A percentile compares a stretch with the other conserved stretches of the same genome.
These are phyloP conservation scores for Scelioninae gen. 2 DNA, from an alignment of 2,888 invertebrate genomes.

Conservation along the genomic window DNA sequence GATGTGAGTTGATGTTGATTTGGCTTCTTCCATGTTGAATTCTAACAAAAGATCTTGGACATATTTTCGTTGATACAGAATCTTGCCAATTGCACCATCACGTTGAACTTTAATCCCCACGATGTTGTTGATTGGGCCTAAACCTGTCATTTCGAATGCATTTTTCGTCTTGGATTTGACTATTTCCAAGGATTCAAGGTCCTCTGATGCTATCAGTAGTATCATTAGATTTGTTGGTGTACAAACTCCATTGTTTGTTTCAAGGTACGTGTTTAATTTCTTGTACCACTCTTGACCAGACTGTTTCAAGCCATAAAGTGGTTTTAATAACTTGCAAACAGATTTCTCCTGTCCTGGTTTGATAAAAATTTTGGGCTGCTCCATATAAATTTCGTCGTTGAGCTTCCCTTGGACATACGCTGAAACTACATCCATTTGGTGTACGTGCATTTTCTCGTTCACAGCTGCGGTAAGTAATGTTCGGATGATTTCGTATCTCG, in stretches of 20 bases:
- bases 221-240: slow-evolving; percentile 50
- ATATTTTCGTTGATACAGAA: slow-evolving; percentile 44
- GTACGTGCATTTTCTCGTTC: slow-evolving; percentile 59
- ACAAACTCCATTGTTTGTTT: not conserved
- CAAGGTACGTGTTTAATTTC: slow-evolving; percentile 29
- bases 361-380: slow-evolving; percentile 56
- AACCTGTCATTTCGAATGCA: slow-evolving; percentile 54
- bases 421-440: slow-evolving; percentile 61
- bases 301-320: slow-evolving; percentile 60
- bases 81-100: slow-evolving; percentile 49
- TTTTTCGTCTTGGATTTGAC: slow-evolving; percentile 48
- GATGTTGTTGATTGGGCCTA: slow-evolving; percentile 51
- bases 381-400: slow-evolving; percentile 56
- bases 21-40: slow-evolving; percentile 55
- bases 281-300: slow-evolving; percentile 54
- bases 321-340: slow-evolving; percentile 57
- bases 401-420: slow-evolving; percentile 60
- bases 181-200: slow-evolving; percentile 18
- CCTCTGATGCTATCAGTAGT: slow-evolving; percentile 42
- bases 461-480: slow-evolving; percentile 58
- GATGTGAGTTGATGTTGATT: slow-evolving; percentile 50
- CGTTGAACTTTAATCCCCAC: slow-evolving; percentile 51
- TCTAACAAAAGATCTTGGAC: too few species aligned
- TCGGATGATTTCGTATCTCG: slow-evolving; percentile 60
- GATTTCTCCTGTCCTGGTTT: slow-evolving; percentile 36